These are phyloP conservation scores for Eumerus sabulonum DNA, from an alignment of 2,888 invertebrate genomes.

Conservation along the genomic window DNA sequence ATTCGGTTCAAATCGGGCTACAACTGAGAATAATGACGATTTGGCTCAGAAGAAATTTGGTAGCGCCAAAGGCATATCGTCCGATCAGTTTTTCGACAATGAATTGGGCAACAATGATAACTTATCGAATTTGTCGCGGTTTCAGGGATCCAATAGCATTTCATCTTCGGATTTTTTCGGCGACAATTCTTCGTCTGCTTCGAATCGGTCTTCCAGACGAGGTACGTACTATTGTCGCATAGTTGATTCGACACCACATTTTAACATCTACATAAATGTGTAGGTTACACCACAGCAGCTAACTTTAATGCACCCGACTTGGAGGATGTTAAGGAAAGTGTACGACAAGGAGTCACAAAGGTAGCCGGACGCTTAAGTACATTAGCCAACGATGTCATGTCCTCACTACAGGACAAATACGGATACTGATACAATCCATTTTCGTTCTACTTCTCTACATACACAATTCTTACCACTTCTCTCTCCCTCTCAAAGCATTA, in stretches of 20 bases:
- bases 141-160: slow-evolving; percentile 96
- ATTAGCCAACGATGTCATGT: slow-evolving; percentile 95
- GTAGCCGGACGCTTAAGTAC: slow-evolving; percentile 98
- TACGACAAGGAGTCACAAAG: slow-evolving; percentile 96
- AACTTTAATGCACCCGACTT: slow-evolving; percentile 87
- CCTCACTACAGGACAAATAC: slow-evolving; percentile 91
- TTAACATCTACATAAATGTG: slow-evolving; percentile 6
- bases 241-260: not conserved
- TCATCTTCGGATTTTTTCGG: slow-evolving; percentile 98
- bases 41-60: slow-evolving; percentile 97
- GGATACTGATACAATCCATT: slow-evolving; percentile 81
- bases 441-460: not conserved
- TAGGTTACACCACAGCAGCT: slow-evolving; percentile 74
- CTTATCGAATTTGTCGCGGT: slow-evolving; percentile 84
- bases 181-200: slow-evolving; percentile 78
- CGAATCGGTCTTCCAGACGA: slow-evolving; percentile 70
- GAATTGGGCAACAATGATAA: slow-evolving; percentile 80
- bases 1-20: slow-evolving; percentile 50
- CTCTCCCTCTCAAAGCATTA: not conserved
- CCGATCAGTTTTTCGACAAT: slow-evolving; percentile 96
- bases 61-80: slow-evolving; percentile 97
- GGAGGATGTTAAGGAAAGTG: slow-evolving; percentile 98
- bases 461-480: not conserved
- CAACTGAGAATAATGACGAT: slow-evolving; percentile 80
- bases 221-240: slow-evolving; percentile 14